phyloP scores from a whole-genome alignment of 2,113 vertebrate genomes.

The Pelmatolapia mariae region DNA sequence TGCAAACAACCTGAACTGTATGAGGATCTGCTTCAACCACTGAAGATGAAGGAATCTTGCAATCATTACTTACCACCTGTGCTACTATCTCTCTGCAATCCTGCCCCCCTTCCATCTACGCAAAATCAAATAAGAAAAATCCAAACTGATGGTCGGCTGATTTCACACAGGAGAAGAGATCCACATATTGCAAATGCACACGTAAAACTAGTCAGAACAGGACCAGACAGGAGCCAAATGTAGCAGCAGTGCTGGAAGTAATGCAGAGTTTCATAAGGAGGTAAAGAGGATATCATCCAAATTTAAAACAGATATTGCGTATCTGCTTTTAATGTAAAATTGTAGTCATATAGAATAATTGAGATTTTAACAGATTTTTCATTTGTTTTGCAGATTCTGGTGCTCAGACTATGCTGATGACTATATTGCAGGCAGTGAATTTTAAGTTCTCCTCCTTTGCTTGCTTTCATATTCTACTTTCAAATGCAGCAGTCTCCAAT shows the following conservation, averaged over 20 bases:
- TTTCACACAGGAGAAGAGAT: background rate
- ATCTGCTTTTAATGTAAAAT: background rate
- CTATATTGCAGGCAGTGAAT: background rate
- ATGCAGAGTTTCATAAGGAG: background rate
- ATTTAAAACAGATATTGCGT: background rate
- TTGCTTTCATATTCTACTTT: background rate
- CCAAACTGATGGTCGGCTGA: background rate
- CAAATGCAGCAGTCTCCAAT: background rate
- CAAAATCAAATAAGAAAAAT: background rate
- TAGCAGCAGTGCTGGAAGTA: background rate
- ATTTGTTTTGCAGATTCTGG: background rate
- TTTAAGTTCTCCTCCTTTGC: background rate
- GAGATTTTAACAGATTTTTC: background rate
- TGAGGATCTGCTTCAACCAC: background rate
- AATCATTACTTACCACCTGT: background rate
- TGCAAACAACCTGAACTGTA: background rate
- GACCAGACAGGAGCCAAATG: background rate
- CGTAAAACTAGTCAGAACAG: background rate
- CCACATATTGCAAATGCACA: background rate
- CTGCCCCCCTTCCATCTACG: no score
- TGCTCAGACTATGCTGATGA: background rate
- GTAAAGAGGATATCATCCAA: background rate
- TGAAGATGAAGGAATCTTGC: background rate
- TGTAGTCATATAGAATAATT: background rate
- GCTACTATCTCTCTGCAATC: background rate